Evolutionary conservation across 2,113 vertebrate species (phyloP), one percentile per base, ranked within the genome.

Genomic region (Urocitellus parryii): DNA sequence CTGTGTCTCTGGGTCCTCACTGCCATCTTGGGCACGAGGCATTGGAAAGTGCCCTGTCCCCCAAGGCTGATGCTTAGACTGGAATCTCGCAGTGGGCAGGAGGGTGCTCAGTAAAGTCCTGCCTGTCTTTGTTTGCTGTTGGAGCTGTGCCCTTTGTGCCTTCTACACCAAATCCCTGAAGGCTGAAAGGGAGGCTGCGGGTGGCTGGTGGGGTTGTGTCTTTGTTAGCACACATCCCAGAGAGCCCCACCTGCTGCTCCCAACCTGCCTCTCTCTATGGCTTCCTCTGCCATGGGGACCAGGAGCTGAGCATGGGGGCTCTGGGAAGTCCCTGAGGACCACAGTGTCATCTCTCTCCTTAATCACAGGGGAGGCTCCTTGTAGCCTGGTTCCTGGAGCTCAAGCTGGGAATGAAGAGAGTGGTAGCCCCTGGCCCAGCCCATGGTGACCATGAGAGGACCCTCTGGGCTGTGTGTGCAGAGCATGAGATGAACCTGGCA

Each of bases 341-440:
- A 56, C 53, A 72, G 0, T 12, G 25, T 0, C 2, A 0, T 51
- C 48, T 94, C 8, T 83, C 70, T 91, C 63, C 79, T 53, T 53
- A 5, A 81, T 25, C 8, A 2, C 58, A 89, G 94, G 70, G 34
- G 56, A n/a, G n/a, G 24, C 51, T 78, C 18, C 56, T 42, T 1
- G 1, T 2, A n/a, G 20, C 34, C 82, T 0, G 2, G 56, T 53
- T 29, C 67, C 45, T 13, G 2, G 37, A 74, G 83, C 34, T 70
- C 56, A 39, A 58, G 25, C 65, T 34, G 89, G 58, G 45, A 65
- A 0, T 1, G 89, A 96, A 78, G 58, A 56, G 1, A 39, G 1
- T 2, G 16, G 22, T 0, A 0, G 45, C 8, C 18, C 45, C n/a
- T 77, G 27, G 3, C 5, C 5, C 4, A 25, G 82, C 72, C 20